A percentile compares a stretch with the other conserved stretches of the same genome.
Evolutionary conservation across 2,797 vertebrate genomes (phyloP).

Genomic region (Carduelis carduelis): DNA sequence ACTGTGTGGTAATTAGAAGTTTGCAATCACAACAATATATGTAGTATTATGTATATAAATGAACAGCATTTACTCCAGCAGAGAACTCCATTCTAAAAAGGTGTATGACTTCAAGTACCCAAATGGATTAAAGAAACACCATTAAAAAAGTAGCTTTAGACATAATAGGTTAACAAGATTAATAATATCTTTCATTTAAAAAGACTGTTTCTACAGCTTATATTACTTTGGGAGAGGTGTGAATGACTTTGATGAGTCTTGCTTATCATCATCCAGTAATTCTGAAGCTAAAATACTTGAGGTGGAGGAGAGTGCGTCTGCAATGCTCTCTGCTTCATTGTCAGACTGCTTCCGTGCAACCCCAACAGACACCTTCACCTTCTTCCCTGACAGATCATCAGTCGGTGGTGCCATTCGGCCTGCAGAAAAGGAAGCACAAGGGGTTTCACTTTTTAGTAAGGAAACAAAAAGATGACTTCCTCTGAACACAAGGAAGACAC

Average conservation of each 20-base stretch:
- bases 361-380: slow-evolving; percentile 91
- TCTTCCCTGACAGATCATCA: slow-evolving; percentile 90
- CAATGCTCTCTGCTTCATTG: slow-evolving; percentile 81
- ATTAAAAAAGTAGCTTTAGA: not conserved
- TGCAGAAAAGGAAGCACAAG: slow-evolving; percentile 39
- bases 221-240: slow-evolving; percentile 75
- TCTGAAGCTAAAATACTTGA: slow-evolving; percentile 87
- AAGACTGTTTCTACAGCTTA: not conserved
- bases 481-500: not conserved
- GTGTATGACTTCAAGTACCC: not conserved
- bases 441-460: not conserved
- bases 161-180: not conserved
- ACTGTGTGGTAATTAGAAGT: not conserved
- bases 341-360: slow-evolving; percentile 88
- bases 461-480: not conserved
- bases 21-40: not conserved
- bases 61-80: not conserved
- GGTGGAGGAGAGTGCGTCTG: slow-evolving; percentile 73
- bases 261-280: slow-evolving; percentile 86
- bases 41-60: not conserved
- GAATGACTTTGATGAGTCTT: slow-evolving; percentile 78
- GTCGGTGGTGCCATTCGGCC: slow-evolving; percentile 95
- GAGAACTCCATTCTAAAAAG: not conserved
- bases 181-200: not conserved
- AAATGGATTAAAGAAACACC: not conserved